These are phyloP conservation scores for Limnothrissa miodon DNA, from an alignment of 2,113 vertebrate genomes.

Conservation along the genomic window DNA sequence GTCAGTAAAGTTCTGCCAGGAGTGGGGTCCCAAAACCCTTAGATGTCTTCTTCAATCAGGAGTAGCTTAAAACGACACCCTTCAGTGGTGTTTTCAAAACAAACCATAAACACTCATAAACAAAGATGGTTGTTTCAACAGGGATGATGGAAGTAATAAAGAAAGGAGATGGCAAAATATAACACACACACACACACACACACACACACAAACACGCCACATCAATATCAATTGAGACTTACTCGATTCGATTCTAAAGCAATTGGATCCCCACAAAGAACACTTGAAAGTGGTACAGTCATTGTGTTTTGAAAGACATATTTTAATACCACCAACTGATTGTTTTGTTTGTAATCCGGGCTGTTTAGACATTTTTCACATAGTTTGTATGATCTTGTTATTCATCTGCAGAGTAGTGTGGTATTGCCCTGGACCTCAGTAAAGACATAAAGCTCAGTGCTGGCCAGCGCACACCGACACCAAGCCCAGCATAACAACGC, in stretches of 20 bases:
- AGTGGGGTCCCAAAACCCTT: not conserved
- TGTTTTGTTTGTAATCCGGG: slow-evolving; percentile 71
- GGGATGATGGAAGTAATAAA: not conserved
- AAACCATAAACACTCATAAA: not conserved
- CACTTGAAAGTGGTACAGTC: slow-evolving; percentile 32
- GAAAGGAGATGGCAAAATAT: not conserved
- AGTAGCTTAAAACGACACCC: not conserved
- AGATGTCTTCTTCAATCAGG: slow-evolving; percentile 1
- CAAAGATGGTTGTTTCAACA: not conserved
- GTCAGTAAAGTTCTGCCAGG: not conserved
- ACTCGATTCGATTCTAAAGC: not conserved
- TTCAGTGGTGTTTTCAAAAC: slow-evolving; percentile 8
- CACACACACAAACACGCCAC: not conserved
- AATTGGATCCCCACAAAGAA: not conserved
- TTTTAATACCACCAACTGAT: slow-evolving; percentile 58
- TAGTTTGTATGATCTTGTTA: slow-evolving; percentile 71
- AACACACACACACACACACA: too few species aligned
- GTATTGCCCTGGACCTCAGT: slow-evolving; percentile 70
- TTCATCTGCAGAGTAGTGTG: slow-evolving; percentile 61
- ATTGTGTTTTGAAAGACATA: slow-evolving; percentile 50
- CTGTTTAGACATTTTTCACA: slow-evolving; percentile 72
- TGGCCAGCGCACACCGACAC: slow-evolving; percentile 49
- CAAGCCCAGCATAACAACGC: slow-evolving; percentile 68
- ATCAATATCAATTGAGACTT: not conserved
- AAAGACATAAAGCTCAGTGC: slow-evolving; percentile 50